phyloP scores from a whole-genome alignment of 2,113 vertebrate genomes.

The Agelaius tricolor region DNA sequence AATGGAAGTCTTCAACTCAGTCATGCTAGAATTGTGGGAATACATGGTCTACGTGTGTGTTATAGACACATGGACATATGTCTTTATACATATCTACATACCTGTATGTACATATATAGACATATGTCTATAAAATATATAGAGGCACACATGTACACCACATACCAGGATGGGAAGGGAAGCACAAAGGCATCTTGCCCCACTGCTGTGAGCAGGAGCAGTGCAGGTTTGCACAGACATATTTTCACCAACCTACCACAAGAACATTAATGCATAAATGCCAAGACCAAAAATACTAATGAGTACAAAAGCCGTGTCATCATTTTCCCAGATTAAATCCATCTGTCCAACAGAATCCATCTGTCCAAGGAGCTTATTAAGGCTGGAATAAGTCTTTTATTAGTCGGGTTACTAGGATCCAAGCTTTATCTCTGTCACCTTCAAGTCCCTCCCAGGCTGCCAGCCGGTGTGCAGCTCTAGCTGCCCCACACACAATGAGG shows the following conservation, averaged over 20 bases:
- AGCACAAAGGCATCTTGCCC: not conserved
- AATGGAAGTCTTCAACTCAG: not conserved
- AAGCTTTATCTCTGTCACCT: conserved; percentile 46
- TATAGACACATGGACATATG: not conserved
- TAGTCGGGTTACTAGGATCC: conserved; percentile 45
- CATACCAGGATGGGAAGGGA: not conserved
- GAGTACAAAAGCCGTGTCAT: conserved; percentile 38
- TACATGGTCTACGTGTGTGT: not conserved
- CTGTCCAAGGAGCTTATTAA: conserved; percentile 68
- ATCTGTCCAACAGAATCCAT: conserved; percentile 66
- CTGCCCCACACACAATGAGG: fast-evolving
- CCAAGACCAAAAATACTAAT: conserved; percentile 39
- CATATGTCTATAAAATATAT: fast-evolving
- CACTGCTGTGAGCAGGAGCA: not conserved
- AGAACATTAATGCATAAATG: conserved; percentile 26
- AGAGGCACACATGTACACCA: not conserved
- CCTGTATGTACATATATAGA: fast-evolving
- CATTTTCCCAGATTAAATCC: conserved; percentile 64
- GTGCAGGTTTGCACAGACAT: not conserved
- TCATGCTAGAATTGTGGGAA: not conserved
- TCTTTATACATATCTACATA: not conserved
- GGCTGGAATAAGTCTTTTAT: conserved; percentile 61
- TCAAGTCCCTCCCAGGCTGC: not conserved
- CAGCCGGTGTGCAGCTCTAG: not conserved
- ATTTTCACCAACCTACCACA: not conserved